Base-by-base conservation (phyloP, 2,797 vertebrate species). In the Cyprinella venusta region DNA sequence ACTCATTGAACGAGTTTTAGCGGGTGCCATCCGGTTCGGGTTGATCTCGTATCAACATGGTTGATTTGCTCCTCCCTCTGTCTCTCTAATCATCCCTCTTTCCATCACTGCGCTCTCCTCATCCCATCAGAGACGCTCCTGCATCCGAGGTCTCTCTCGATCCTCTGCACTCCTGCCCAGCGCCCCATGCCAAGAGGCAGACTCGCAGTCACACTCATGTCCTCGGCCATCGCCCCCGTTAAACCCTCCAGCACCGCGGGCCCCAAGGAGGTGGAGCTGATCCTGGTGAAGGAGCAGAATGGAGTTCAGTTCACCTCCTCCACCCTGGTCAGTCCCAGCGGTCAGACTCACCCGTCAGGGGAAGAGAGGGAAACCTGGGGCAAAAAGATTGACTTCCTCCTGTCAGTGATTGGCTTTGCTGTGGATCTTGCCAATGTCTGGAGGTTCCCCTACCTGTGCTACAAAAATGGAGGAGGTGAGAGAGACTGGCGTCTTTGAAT, bases 391-490 rank as follows among this genome's bases (percentile, higher is more conserved):
- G 96, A 97, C 93, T 97, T 97, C 82, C 95, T 97, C 10, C 93
- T 97, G 18, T 97, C 97, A 0, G 97, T 97, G 87, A 96, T 97
- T 0, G 97, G 97, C 78, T 97, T 97, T 0, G 96, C 97, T 0
- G 97, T 97, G 86, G 97, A 97, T 88, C 94, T 97, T 12, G 97
- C 96, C 65, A 97, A 97, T 0, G 96, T 97, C 85, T 97, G 97
- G 96, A 93, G 97, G 79, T 97, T 97, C 70, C 96, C 97, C 12
- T 97, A 97, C 90, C 94, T 97, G 67, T 97, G 97, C 94, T 97
- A 97, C 90, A 97, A 97, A 87, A 97, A 97, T 0, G 97, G 96
- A 71, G 97, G 97, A 89, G 96, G 96, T 97, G 88, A 95, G 95
- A 77, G 12, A 42, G 61, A 30, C 13, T 16, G 6, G 13, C 13